These are phyloP conservation scores for Styela plicata DNA, from an alignment of 23 tunicate species.

Conservation along the genomic window DNA sequence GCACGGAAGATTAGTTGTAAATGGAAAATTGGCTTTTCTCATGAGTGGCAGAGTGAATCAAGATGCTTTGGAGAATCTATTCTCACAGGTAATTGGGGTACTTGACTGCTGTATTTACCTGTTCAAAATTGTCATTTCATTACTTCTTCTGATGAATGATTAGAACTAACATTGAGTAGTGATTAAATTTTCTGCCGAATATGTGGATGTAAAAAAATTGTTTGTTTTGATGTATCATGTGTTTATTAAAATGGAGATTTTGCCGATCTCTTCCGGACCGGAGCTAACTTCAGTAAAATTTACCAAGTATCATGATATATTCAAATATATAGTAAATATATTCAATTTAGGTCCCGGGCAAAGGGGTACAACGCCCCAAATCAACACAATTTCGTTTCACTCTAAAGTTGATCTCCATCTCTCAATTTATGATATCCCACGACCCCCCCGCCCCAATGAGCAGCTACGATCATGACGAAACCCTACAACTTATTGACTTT, in stretches of 20 bases:
- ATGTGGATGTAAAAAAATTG: neutral
- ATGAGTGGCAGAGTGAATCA: neutral
- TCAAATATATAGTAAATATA: neutral
- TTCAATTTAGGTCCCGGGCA: neutral
- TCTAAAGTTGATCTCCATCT: neutral
- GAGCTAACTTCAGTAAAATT: too few species aligned
- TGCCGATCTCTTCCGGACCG: too few species aligned
- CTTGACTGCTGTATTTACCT: too few species aligned
- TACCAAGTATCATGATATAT: too few species aligned
- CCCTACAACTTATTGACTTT: neutral
- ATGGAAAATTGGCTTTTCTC: neutral
- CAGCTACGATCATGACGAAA: neutral
- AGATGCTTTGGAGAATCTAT: conserved; percentile 6
- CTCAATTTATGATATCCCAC: conserved; percentile 1
- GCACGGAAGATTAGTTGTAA: neutral
- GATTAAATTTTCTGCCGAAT: too few species aligned
- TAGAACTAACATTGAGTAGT: too few species aligned
- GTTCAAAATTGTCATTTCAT: too few species aligned
- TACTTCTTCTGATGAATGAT: too few species aligned
- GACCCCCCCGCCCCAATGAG: neutral
- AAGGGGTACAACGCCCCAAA: neutral
- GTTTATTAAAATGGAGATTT: too few species aligned
- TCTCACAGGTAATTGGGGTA: neutral
- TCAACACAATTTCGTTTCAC: neutral
- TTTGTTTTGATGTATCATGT: neutral